Percentiles rank a stretch among this genome's conserved stretches.
Evolutionary conservation across 2,113 vertebrate species (phyloP).

Genomic region (Engystomops pustulosus): DNA sequence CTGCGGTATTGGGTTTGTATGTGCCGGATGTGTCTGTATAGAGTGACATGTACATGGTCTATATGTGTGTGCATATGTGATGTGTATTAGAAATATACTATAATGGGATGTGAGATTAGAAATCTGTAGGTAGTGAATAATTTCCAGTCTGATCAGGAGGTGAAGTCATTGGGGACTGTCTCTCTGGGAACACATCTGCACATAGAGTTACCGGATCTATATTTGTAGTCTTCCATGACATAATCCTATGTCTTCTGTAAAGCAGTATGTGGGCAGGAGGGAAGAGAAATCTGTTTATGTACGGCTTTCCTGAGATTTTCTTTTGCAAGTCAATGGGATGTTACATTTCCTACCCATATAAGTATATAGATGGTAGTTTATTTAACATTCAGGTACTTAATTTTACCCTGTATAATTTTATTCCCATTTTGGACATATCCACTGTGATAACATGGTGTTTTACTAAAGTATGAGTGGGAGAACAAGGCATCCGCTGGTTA

Average conservation of each 20-base stretch:
- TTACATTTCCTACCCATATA: too few relatives aligned
- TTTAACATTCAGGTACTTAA: neutral
- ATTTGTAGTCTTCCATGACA: constrained; percentile 11
- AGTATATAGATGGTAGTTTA: neutral
- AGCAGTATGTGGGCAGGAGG: constrained; percentile 2
- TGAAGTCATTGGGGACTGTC: neutral
- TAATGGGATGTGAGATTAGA: too few relatives aligned
- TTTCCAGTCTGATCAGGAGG: constrained; percentile 6
- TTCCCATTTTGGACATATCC: neutral
- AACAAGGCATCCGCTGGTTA: too few relatives aligned
- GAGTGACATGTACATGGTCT: too few relatives aligned
- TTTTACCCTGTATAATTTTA: neutral
- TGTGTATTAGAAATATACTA: too few relatives aligned
- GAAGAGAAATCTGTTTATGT: neutral
- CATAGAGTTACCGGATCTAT: neutral
- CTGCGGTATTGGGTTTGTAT: too few relatives aligned
- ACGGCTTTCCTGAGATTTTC: neutral
- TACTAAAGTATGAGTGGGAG: too few relatives aligned
- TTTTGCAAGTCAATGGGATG: too few relatives aligned
- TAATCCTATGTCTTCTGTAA: constrained; percentile 2
- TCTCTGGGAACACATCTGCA: constrained; percentile 1
- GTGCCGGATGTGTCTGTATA: too few relatives aligned
- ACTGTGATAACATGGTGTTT: too few relatives aligned
- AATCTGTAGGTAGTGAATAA: neutral
- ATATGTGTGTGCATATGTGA: too few relatives aligned